These are phyloP conservation scores for Cheilinus undulatus DNA, from an alignment of 2,113 vertebrate genomes.

Conservation along the genomic window DNA sequence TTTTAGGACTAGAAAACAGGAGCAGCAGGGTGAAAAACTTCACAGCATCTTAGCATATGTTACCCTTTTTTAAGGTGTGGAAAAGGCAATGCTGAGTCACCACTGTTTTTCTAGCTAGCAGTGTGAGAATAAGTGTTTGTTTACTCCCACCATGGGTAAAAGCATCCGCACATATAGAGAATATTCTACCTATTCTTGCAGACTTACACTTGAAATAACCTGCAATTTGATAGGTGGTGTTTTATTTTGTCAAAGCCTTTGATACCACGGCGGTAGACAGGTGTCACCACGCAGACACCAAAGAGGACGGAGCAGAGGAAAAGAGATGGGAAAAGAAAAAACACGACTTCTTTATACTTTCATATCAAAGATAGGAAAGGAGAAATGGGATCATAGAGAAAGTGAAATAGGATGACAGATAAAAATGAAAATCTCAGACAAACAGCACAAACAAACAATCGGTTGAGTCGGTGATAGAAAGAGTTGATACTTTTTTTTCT, in stretches of 20 bases:
- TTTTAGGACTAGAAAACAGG: no score
- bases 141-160: neutral
- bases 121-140: neutral
- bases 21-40: no score
- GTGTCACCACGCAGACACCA: slow-evolving; percentile 44
- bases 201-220: neutral
- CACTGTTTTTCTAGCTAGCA: neutral
- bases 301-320: slow-evolving; percentile 9
- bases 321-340: slow-evolving; percentile 17
- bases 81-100: neutral
- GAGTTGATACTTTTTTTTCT: neutral
- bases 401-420: slow-evolving; percentile 27
- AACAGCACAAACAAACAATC: slow-evolving; percentile 24
- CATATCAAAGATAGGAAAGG: slow-evolving; percentile 55
- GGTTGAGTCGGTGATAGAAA: neutral
- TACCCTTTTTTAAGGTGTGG: neutral
- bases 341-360: slow-evolving; percentile 46
- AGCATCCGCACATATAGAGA: neutral
- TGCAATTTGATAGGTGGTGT: slow-evolving; percentile 17
- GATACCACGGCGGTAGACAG: slow-evolving; percentile 57
- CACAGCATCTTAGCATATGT: no score
- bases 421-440: slow-evolving; percentile 25
- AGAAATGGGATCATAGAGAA: slow-evolving; percentile 36
- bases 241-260: slow-evolving; percentile 47
- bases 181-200: slow-evolving; percentile 3